Evolutionary conservation across 2,888 invertebrate species (phyloP).

Genomic region (Abrostola triplasia): DNA sequence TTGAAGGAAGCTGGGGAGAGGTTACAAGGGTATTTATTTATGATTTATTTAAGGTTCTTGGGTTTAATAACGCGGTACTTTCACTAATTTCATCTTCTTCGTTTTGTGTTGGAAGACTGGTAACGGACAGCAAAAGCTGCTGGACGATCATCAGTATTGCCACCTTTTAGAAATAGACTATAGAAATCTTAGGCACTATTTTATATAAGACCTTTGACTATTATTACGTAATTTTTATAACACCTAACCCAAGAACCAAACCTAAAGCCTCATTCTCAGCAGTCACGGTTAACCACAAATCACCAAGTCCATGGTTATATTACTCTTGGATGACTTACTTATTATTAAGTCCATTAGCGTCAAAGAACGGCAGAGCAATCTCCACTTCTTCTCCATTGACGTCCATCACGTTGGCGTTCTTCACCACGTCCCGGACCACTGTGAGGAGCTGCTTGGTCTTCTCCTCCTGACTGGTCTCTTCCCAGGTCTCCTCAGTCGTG

Average conservation of each 20-base stretch:
- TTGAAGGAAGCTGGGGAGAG: slow-evolving; percentile 75
- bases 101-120: too few species aligned
- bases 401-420: slow-evolving; percentile 81
- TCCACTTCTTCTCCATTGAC: slow-evolving; percentile 76
- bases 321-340: slow-evolving; percentile 76
- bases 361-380: slow-evolving; percentile 85
- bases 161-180: too few species aligned
- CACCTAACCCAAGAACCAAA: too few species aligned
- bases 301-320: background rate
- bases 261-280: too few species aligned
- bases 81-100: too few species aligned
- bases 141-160: too few species aligned
- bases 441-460: slow-evolving; percentile 77
- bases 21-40: background rate
- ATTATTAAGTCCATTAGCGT: slow-evolving; percentile 82
- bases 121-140: too few species aligned
- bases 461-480: slow-evolving; percentile 67
- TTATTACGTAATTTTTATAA: too few species aligned
- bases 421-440: slow-evolving; percentile 75
- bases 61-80: too few species aligned
- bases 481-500: slow-evolving; percentile 34
- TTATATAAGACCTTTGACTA: too few species aligned
- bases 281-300: background rate
- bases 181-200: too few species aligned
- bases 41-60: too few species aligned